Conservation (phyloP, 1,140 invertebrate species). For the Xylocopa sonorina region DNA sequence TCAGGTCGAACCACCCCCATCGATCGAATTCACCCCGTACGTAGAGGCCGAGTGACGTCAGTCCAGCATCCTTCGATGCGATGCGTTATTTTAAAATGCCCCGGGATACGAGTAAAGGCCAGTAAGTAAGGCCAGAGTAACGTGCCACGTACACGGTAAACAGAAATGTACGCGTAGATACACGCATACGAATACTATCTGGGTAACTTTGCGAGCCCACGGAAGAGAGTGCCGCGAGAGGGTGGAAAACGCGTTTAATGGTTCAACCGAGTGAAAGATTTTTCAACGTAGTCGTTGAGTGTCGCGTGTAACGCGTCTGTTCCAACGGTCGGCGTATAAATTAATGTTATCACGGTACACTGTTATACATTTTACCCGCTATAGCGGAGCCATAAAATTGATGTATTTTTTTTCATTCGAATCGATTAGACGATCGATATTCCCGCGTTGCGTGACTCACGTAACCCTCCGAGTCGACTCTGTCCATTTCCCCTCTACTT, state of each 20-base stretch:
- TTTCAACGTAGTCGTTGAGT: conserved; percentile 17
- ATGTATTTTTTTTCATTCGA: conserved; percentile 55
- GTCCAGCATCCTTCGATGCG: conserved; percentile 22
- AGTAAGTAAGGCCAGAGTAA: no score
- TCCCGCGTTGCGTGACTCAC: conserved; percentile 53
- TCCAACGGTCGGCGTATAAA: conserved; percentile 48
- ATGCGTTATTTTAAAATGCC: conserved; percentile 57
- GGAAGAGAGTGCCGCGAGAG: no score
- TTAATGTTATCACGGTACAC: conserved; percentile 53
- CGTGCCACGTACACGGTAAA: neutral
- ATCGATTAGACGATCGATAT: conserved; percentile 47
- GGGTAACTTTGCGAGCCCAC: neutral
- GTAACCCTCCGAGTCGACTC: conserved; percentile 14
- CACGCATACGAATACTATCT: no score
- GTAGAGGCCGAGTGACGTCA: conserved; percentile 13
- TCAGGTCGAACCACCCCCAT: conserved; percentile 7
- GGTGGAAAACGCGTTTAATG: conserved; percentile 36
- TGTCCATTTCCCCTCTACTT: no score
- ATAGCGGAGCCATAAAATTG: conserved; percentile 50
- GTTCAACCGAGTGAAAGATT: conserved; percentile 36
- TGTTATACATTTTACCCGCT: conserved; percentile 37
- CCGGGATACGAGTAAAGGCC: conserved; percentile 26
- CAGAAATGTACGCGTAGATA: neutral
- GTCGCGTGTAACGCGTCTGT: conserved; percentile 45
- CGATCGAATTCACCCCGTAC: conserved; percentile 23